Evolutionary conservation across 1,140 invertebrate species (phyloP).

Genomic region (Gryllus bimaculatus): DNA sequence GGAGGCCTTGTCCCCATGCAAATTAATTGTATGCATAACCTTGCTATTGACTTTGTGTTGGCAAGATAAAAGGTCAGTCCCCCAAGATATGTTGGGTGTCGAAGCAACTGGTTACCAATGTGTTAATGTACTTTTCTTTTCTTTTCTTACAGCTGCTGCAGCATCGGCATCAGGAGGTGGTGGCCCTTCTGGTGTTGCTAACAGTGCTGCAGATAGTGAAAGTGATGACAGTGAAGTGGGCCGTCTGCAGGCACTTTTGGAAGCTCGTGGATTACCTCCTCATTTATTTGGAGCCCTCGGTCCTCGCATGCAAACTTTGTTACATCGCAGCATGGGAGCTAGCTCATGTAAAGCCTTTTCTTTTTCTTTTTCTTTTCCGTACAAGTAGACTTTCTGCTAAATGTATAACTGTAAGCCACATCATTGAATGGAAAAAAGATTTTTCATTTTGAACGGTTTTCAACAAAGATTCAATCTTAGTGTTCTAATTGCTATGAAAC

Average conservation of each 20-base stretch:
- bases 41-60: too few species aligned
- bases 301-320: conserved; percentile 92
- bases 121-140: background rate
- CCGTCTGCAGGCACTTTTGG: conserved; percentile 77
- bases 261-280: conserved; percentile 87
- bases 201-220: conserved; percentile 34
- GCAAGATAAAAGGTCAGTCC: too few species aligned
- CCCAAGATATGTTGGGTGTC: too few species aligned
- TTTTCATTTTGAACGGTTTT: too few species aligned
- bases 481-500: too few species aligned
- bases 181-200: conserved; percentile 22
- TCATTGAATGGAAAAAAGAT: too few species aligned
- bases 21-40: too few species aligned
- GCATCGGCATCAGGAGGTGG: conserved; percentile 8
- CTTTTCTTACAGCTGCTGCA: background rate
- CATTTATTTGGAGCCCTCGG: conserved; percentile 91
- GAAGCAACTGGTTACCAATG: too few species aligned
- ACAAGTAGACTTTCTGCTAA: background rate
- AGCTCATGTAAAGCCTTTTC: conserved; percentile 52
- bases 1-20: too few species aligned
- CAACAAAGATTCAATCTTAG: too few species aligned
- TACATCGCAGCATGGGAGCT: conserved; percentile 86
- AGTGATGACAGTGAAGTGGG: conserved; percentile 83
- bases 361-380: background rate
- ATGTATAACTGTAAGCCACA: too few species aligned